Evolutionary conservation across 2,797 vertebrate species (phyloP).

Genomic region (Hemitrygon akajei): DNA sequence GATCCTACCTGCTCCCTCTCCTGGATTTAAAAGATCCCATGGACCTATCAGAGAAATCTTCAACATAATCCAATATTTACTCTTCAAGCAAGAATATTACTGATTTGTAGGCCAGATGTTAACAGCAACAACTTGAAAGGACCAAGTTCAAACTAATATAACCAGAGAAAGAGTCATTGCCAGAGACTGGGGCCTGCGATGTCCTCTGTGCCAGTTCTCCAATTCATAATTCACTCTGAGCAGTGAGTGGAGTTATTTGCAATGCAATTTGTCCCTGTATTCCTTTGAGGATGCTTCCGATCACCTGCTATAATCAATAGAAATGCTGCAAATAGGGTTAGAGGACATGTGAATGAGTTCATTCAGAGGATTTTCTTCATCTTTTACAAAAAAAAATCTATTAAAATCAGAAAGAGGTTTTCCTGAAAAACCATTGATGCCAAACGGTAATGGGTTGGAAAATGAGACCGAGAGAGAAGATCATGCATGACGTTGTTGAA

Average conservation of each 20-base stretch:
- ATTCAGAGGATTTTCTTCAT: not conserved
- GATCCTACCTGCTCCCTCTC: not conserved
- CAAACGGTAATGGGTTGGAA: not conserved
- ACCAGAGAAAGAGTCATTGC: not conserved
- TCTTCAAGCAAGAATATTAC: not conserved
- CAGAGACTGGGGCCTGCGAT: not conserved
- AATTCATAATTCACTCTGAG: not conserved
- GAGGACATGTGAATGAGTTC: no score
- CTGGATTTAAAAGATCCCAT: not conserved
- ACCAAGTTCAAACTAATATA: not conserved
- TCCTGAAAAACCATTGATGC: not conserved
- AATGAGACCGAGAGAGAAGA: no score
- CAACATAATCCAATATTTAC: not conserved
- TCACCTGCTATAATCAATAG: not conserved
- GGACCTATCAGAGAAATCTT: no score
- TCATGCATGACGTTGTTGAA: no score
- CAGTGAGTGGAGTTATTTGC: not conserved
- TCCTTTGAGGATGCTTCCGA: not conserved
- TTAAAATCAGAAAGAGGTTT: not conserved
- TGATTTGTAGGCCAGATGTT: not conserved
- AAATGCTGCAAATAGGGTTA: not conserved
- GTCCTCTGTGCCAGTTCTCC: not conserved
- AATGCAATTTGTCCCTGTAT: not conserved
- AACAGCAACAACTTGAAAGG: not conserved
- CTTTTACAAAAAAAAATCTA: not conserved